phyloP scores from a whole-genome alignment of 2,113 vertebrate genomes.

The Ariopsis seemanni region DNA sequence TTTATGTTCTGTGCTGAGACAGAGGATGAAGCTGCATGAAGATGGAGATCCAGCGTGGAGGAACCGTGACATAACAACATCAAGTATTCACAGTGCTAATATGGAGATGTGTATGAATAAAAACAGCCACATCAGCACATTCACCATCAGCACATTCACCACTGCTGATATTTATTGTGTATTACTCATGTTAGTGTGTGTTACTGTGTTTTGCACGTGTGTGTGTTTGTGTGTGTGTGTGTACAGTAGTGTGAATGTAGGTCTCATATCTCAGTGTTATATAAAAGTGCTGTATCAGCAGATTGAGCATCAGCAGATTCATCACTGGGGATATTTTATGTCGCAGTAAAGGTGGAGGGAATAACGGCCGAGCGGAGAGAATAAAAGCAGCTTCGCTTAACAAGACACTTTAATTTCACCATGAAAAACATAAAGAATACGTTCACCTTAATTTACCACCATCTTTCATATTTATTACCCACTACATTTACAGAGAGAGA shows the following conservation, averaged over 20 bases:
- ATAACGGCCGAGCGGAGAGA: slow-evolving; percentile 28
- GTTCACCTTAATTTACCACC: slow-evolving; percentile 36
- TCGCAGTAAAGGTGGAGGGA: slow-evolving; percentile 47
- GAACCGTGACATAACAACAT: background rate
- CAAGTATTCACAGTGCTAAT: background rate
- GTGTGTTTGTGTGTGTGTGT: background rate
- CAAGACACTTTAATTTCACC: slow-evolving; percentile 46
- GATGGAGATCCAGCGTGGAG: background rate
- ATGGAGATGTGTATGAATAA: background rate
- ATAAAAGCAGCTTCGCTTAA: slow-evolving; percentile 41
- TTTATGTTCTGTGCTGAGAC: background rate
- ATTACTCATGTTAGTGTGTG: slow-evolving; percentile 1
- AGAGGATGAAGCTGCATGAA: too few relatives aligned
- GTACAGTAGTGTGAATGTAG: slow-evolving; percentile 44
- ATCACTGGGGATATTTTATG: slow-evolving; percentile 52
- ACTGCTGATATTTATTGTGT: background rate
- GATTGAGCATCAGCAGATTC: slow-evolving; percentile 53
- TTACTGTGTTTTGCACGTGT: slow-evolving; percentile 15
- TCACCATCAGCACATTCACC: too few relatives aligned
- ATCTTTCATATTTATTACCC: slow-evolving; percentile 41
- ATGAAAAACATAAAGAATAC: slow-evolving; percentile 46
- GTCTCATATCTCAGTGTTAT: slow-evolving; percentile 41
- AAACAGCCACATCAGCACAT: background rate
- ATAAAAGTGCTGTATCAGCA: slow-evolving; percentile 38
- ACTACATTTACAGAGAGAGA: slow-evolving; percentile 9